Evolutionary conservation across 2,113 vertebrate species (phyloP), one percentile per base, ranked within the genome.

Genomic region (Lynx canadensis): DNA sequence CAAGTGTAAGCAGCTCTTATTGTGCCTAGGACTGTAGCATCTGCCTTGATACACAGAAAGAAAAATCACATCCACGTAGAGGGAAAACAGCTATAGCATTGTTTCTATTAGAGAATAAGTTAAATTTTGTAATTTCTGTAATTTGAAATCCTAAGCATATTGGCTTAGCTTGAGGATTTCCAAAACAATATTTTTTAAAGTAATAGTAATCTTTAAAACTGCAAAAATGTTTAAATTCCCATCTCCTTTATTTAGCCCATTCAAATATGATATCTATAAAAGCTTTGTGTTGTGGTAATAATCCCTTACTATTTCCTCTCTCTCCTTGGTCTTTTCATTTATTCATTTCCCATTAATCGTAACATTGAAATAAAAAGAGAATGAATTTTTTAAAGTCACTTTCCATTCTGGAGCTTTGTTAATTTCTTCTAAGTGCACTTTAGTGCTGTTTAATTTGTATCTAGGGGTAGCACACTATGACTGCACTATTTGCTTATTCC

Each of bases 341-440:
- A 95, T 95, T 97, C 91, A 97, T 97, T 96, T 93, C 68, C 73
- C 89, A 96, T 97, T 91, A 93, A 92, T 97, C 33, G 1, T 96
- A 97, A 96, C 94, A 93, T 69, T 92, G 79, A 97, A 97, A 97
- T 97, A 95, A 97, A 97, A 97, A 97, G 96, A 96, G 68, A 98
- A 97, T 92, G 95, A 97, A 94, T 96, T 93, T 97, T 97, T 95
- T 91, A 97, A 91, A 89, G 82, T 95, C 95, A 93, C 36, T 94
- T 97, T 95, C 92, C 93, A 97, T 96, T 96, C 94, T 84, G 83
- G 86, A 95, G 73, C 91, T 97, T 87, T 89, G 94, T 63, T 97
- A 97, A 97, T 98, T 97, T 97, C 93, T 97, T 96, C 85, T 95
- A 87, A 95, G 95, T 91, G 86, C 86, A 94, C 97, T 96, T 98